Base-by-base conservation (phyloP, 2,888 invertebrate genomes). In the Mellilla xanthometata region DNA sequence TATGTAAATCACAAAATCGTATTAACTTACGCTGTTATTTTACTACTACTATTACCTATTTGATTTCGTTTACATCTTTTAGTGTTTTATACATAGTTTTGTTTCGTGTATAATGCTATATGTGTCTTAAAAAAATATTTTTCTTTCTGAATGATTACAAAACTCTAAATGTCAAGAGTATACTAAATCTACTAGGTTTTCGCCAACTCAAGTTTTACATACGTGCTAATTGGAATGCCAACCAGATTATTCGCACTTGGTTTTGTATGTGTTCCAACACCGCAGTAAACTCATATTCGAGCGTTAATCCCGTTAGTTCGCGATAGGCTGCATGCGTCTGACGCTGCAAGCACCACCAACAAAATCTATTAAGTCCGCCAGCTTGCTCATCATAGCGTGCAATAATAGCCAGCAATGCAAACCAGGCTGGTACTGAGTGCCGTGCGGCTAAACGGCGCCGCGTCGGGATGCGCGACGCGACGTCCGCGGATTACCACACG, bases 351-450 rank as follows among this genome's bases (percentile, higher is more conserved):
- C 72, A 65, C 65, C 73, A 73, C 64, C 76, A 82, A 82, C 87
- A 78, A 84, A 87, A 86, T 85, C 83, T 84, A 87, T 88, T 86
- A 87, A 82, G 80, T 85, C 62, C 84, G 82, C 82, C 73, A 81
- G 83, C 82, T 80, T 76, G 76, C 62, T 77, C 73, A 82, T 73
- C 72, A 66, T 68, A 62, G 78, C 80, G 71, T 74, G 73, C 77
- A 67, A 76, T 83, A 84, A 84, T 84, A n/a, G 76, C 78, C 71
- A 68, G 68, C 74, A 68, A 73, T 80, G 78, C 75, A 74, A 64
- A n/a, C 28, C 11, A 68, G 65, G 69, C 70, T 64, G 65, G 65
- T 19, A 10, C 68, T 64, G 68, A 67, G 60, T 68, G 57, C 69
- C 61, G 71, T 70, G 69, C 76, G 76, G 67, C 77, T 80, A 76